Conservation (phyloP, 1,140 invertebrate species). For the Armadillidium nasatum region DNA sequence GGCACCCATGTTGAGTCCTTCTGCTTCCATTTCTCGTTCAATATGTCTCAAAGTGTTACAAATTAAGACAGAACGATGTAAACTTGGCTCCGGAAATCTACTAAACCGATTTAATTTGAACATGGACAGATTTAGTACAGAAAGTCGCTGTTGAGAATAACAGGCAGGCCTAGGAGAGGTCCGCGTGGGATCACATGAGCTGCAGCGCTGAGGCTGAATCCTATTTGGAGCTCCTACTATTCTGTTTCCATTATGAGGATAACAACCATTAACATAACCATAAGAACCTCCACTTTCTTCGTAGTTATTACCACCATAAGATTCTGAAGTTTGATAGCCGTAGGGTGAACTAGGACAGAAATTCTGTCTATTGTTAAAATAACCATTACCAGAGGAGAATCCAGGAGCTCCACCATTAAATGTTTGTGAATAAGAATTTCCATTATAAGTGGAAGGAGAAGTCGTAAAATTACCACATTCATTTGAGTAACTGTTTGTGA, state of each 20-base stretch:
- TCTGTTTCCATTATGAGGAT: slow-evolving; percentile 12
- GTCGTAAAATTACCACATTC: slow-evolving; percentile 44
- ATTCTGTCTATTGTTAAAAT: slow-evolving; percentile 48
- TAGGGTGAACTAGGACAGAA: slow-evolving; percentile 33
- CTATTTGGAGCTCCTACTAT: slow-evolving; percentile 14
- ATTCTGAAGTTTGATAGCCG: slow-evolving; percentile 65
- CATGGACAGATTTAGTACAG: slow-evolving; percentile 87
- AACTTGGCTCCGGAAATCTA: slow-evolving; percentile 79
- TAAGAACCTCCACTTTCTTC: slow-evolving; percentile 46
- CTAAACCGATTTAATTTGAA: slow-evolving; percentile 82
- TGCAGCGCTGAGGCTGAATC: slow-evolving; percentile 42
- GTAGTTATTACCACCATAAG: slow-evolving; percentile 53
- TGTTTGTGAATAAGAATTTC: slow-evolving; percentile 23
- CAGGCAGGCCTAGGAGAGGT: slow-evolving; percentile 51
- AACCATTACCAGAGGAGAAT: slow-evolving; percentile 51
- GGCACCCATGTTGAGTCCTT: slow-evolving; percentile 53
- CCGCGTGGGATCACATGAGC: slow-evolving; percentile 53
- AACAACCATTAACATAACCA: slow-evolving; percentile 45
- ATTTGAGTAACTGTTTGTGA: slow-evolving; percentile 40
- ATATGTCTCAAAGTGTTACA: slow-evolving; percentile 87
- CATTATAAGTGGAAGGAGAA: slow-evolving; percentile 37
- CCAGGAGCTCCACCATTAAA: slow-evolving; percentile 47
- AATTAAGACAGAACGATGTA: slow-evolving; percentile 87
- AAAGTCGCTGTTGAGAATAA: slow-evolving; percentile 75
- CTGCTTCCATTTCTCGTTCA: slow-evolving; percentile 82